Evolutionary conservation across 1,140 invertebrate species (phyloP).

Genomic region (Diabrotica undecimpunctata): DNA sequence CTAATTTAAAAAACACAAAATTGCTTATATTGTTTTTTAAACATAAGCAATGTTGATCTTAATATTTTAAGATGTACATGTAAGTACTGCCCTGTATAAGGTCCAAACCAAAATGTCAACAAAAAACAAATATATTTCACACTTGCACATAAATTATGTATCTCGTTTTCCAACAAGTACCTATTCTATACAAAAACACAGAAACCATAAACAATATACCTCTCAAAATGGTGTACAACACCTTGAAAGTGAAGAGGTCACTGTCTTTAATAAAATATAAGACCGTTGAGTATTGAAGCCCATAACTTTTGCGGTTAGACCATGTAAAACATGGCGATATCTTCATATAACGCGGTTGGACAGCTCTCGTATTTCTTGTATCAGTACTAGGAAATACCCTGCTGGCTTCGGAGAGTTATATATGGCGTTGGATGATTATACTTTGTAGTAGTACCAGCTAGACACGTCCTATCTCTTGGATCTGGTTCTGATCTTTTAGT

Average conservation of each 20-base stretch:
- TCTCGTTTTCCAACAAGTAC: background rate
- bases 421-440: slow-evolving; percentile 40
- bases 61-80: too few species aligned
- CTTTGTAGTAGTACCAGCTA: slow-evolving; percentile 41
- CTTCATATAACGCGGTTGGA: slow-evolving; percentile 44
- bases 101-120: too few species aligned
- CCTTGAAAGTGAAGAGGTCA: background rate
- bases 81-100: too few species aligned
- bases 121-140: too few species aligned
- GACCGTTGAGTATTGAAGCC: slow-evolving; percentile 24
- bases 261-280: slow-evolving; percentile 26
- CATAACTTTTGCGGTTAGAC: slow-evolving; percentile 36
- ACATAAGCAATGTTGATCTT: too few species aligned
- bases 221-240: background rate
- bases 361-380: slow-evolving; percentile 48
- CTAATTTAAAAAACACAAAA: too few species aligned
- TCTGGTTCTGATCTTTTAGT: slow-evolving; percentile 25
- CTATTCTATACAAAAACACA: background rate
- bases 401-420: slow-evolving; percentile 43
- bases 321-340: slow-evolving; percentile 44
- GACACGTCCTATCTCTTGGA: slow-evolving; percentile 36
- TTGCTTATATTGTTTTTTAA: too few species aligned
- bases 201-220: background rate
- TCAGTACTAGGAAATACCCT: slow-evolving; percentile 45
- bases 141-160: background rate